Evolutionary conservation across 2,888 invertebrate species (phyloP).

Genomic region (Macrosoma leucophasiata): DNA sequence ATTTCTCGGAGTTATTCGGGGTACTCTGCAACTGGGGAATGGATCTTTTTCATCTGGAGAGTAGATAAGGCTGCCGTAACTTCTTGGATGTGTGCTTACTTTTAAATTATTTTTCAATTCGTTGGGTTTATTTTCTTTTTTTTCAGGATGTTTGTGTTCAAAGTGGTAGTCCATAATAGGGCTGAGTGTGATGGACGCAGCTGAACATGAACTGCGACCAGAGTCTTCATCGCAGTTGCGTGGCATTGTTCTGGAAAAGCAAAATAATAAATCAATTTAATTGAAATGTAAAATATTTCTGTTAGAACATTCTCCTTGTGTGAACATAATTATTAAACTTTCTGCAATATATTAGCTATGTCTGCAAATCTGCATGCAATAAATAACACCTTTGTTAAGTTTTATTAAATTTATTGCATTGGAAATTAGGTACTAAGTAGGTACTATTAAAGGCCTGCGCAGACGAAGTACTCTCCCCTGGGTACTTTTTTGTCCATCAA

Average conservation of each 20-base stretch:
- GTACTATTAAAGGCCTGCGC: too few relatives aligned
- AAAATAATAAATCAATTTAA: slow-evolving; percentile 14
- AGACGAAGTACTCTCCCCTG: too few relatives aligned
- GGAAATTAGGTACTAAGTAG: too few relatives aligned
- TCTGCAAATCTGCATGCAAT: too few relatives aligned
- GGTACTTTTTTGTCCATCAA: too few relatives aligned
- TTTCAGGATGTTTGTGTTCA: slow-evolving; percentile 25
- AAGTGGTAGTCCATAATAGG: slow-evolving; percentile 47
- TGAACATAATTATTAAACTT: slow-evolving; percentile 1
- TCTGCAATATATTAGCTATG: slow-evolving; percentile 7
- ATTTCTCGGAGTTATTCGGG: slow-evolving; percentile 46
- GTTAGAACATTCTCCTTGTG: too few relatives aligned
- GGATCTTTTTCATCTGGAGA: slow-evolving; percentile 72
- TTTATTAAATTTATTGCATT: too few relatives aligned
- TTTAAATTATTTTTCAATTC: slow-evolving; percentile 67
- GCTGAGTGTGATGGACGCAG: slow-evolving; percentile 54
- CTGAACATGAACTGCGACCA: slow-evolving; percentile 67
- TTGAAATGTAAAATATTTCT: slow-evolving; percentile 11
- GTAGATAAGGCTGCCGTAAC: slow-evolving; percentile 47
- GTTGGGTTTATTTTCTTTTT: slow-evolving; percentile 42
- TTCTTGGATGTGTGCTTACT: slow-evolving; percentile 58
- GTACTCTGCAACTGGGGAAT: slow-evolving; percentile 55
- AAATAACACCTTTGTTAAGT: too few relatives aligned
- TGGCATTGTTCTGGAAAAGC: slow-evolving; percentile 48
- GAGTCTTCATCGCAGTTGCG: slow-evolving; percentile 67